Conservation (phyloP, 2,888 invertebrate species). For the Macrosoma leucophasiata region DNA sequence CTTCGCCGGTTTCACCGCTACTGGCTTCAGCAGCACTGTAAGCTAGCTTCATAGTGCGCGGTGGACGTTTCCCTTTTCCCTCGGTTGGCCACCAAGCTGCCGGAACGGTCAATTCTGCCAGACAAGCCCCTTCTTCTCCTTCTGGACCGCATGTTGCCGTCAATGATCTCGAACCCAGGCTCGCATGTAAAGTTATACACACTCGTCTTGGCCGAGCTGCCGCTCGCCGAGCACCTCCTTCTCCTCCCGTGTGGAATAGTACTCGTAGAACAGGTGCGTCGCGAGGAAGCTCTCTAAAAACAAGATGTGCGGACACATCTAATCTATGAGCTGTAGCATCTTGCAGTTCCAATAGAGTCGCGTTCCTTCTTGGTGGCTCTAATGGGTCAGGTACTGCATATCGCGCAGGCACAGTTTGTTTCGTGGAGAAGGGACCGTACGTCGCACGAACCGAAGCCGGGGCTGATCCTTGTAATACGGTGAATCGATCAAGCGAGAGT, state of each 20-base stretch:
- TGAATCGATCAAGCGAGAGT: conserved; percentile 90
- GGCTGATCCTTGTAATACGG: conserved; percentile 92
- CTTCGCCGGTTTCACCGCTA: conserved; percentile 78
- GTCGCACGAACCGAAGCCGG: conserved; percentile 94
- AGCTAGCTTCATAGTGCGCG: conserved; percentile 85
- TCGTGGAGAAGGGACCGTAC: conserved; percentile 96
- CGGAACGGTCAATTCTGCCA: conserved; percentile 91
- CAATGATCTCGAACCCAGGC: conserved; percentile 76
- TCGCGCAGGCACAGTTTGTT: conserved; percentile 93
- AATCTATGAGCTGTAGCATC: conserved; percentile 83
- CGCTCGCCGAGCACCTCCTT: conserved; percentile 86
- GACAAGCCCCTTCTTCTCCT: conserved; percentile 93
- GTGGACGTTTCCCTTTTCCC: conserved; percentile 78
- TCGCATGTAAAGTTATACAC: conserved; percentile 87
- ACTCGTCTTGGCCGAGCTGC: conserved; percentile 82
- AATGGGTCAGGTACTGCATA: conserved; percentile 91
- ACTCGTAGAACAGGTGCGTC: conserved; percentile 95
- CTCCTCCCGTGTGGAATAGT: conserved; percentile 92
- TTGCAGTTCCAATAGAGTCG: conserved; percentile 75
- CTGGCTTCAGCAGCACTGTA: conserved; percentile 93
- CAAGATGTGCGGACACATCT: conserved; percentile 95
- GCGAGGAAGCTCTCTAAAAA: conserved; percentile 88
- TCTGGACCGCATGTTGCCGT: conserved; percentile 95
- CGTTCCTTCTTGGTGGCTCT: conserved; percentile 77
- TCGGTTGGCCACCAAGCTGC: conserved; percentile 93